Evolutionary conservation across 2,888 invertebrate species (phyloP), one percentile per base, ranked within the genome.

Genomic region (Byasa hedistus): DNA sequence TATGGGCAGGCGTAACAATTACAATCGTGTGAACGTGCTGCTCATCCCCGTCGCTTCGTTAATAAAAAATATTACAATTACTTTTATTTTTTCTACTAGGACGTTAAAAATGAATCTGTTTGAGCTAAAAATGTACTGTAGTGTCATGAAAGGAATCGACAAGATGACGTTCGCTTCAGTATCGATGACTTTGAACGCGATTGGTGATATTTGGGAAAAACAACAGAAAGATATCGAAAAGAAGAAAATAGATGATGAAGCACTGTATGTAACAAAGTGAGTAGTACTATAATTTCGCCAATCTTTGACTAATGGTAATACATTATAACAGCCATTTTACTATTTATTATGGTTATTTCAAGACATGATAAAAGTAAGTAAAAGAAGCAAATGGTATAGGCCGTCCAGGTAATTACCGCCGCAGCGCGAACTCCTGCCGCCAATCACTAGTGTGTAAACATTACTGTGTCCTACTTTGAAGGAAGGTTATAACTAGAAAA

Each of bases 161-260:
- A 80, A 81, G 10, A 75, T 78, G 0, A 73, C 84, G 0, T 92
- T 93, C 75, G 72, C 77, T 0, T 85, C 92, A 1, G 91, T 95
- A 56, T 87, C 93, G 66, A 81, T 83, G 0, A 90, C 95, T 0
- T 79, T 96, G 0, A 89, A 92, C 62, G 87, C 93, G 55, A 93
- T 96, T 61, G 94, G 96, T 24, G 82, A 92, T 64, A 89, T 94
- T 0, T 98, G 98, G 97, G 94, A 94, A 75, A 92, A 94, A 66
- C 96, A 97, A 73, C 95, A 96, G 75, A 93, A 94, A 60, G 93
- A 94, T 32, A 92, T 93, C 22, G 94, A 94, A 71, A 92, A 91
- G 74, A 93, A 94, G 73, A 94, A 95, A 71, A 93, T 93, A 62
- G 96, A 96, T 73, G 95, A 96, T 68, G 96, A 96, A 63, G 95